Evolutionary conservation across 2,797 vertebrate genomes (phyloP), one percentile per base, ranked within the genome.

Genomic region (Sorex maritimensis): DNA sequence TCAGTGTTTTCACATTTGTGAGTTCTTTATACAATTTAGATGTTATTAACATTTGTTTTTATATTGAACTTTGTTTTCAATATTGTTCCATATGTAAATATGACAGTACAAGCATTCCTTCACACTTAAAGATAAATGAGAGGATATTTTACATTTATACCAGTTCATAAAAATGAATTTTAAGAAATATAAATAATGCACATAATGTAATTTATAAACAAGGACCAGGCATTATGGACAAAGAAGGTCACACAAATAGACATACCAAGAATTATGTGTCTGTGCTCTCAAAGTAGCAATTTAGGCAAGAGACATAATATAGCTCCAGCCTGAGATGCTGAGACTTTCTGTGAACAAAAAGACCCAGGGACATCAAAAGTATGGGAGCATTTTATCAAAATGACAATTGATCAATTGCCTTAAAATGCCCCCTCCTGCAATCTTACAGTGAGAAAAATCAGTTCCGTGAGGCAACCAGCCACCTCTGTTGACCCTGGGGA

Each of bases 61-160:
- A 93, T 79, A 23, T 21, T 72, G 95, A 88, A 95, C 92, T 82
- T 72, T 93, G 73, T 88, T 91, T 95, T 65, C 67, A 49, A 0
- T 97, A 83, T 94, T 28, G 68, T 10, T 93, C 65, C 87, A 81
- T 92, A 92, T 95, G 90, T 96, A 95, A 96, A 90, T 94, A 96
- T 88, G 85, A 96, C 93, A 96, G 89, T 81, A 88, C 94, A 93
- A 74, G 58, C 63, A 85, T 92, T 93, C 92, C 97, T 97, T 97
- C 96, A 94, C 96, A 92, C 68, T 92, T 88, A 88, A 95, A 81
- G 97, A 94, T 75, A 97, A 98, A 98, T 98, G 98, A 98, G 98
- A 97, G 94, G 95, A 26, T 97, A 97, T 97, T 69, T 69, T 30
- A 69, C 28, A 28, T 67, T 28, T 67, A 67, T 67, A 67, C 28